Evolutionary conservation across 2,888 invertebrate genomes (phyloP), one percentile per base, ranked within the genome.

Genomic region (Agrotis puta): DNA sequence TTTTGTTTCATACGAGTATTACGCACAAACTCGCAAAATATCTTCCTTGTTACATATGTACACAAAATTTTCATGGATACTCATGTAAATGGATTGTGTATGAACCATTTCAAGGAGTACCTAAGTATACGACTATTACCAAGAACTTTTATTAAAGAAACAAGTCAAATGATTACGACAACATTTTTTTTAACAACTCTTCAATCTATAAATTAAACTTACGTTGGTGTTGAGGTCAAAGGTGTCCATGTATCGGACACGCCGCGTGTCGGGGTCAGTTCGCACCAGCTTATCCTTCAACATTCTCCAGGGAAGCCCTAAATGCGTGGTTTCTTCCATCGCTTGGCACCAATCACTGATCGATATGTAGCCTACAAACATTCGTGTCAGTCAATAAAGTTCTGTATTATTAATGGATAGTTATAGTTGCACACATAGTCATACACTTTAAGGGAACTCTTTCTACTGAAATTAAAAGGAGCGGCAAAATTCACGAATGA

Each of bases 301-400:
- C 93, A 98, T 97, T 82, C 98, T 96, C 99, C 99, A 99, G 5
- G 99, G 99, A 47, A 99, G 96, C 27, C 97, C 97, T 74, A 99
- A 96, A 72, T 97, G 97, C 1, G 99, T 98, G 5, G 97, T 97
- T 39, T 96, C 94, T 89, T 98, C 98, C 97, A 99, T 98, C 0
- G 97, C 97, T 77, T 97, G 96, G 88, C 98, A 98, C 99, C 99
- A 99, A 79, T 98, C 98, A 45, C 97, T 96, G 48, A 98, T 94
- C 24, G 97, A 96, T 77, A 99, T 98, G 77, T 96, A 96, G 64
- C 98, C 99, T 98, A 91, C 20, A 77, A 78, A 75, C 20, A 72
- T 63, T 70, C 18, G 22, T 57, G 22, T 64, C 58, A 64, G 5
- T 69, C 20, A 75, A 62, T 53, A 50, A 61, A 61, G 53, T 27